Percentiles rank a stretch among this genome's conserved stretches.
These are phyloP conservation scores for Vipera latastei DNA, from an alignment of 2,797 vertebrate species.

Conservation along the genomic window DNA sequence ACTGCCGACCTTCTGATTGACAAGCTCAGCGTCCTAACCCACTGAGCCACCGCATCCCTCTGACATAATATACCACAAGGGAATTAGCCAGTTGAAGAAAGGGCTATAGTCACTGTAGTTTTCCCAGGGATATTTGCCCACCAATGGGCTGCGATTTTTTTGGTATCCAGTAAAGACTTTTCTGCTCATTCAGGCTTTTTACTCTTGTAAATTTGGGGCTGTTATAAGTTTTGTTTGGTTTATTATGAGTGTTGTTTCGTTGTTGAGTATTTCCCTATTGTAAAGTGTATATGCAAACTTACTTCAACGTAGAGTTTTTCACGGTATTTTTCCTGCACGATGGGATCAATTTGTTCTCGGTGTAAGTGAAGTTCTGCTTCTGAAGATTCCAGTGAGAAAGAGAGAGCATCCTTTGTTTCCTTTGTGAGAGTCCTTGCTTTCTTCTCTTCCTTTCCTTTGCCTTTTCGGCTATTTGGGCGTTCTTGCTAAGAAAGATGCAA, in stretches of 20 bases:
- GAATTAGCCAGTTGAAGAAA: neutral
- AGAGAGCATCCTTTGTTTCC: constrained; percentile 40
- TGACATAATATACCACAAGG: neutral
- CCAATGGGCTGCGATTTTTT: neutral
- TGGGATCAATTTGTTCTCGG: constrained; percentile 51
- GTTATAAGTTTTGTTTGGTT: neutral
- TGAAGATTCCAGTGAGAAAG: neutral
- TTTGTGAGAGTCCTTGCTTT: constrained; percentile 36
- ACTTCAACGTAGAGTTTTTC: constrained; percentile 70
- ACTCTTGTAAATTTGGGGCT: neutral
- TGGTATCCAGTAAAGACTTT: neutral
- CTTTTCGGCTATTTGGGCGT: constrained; percentile 59
- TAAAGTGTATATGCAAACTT: constrained; percentile 29
- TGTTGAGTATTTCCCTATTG: neutral
- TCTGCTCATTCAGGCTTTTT: neutral
- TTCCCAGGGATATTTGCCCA: neutral
- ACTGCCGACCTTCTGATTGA: too few species aligned
- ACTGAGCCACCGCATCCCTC: neutral
- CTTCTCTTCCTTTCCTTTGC: constrained; percentile 67
- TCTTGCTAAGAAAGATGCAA: constrained; percentile 58
- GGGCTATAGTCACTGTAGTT: neutral
- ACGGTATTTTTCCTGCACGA: constrained; percentile 67
- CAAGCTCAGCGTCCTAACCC: too few species aligned
- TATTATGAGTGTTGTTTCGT: neutral
- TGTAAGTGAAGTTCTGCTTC: neutral